Conservation (phyloP, 92 coral and sea anemone species). For the Phenganax marumi region DNA sequence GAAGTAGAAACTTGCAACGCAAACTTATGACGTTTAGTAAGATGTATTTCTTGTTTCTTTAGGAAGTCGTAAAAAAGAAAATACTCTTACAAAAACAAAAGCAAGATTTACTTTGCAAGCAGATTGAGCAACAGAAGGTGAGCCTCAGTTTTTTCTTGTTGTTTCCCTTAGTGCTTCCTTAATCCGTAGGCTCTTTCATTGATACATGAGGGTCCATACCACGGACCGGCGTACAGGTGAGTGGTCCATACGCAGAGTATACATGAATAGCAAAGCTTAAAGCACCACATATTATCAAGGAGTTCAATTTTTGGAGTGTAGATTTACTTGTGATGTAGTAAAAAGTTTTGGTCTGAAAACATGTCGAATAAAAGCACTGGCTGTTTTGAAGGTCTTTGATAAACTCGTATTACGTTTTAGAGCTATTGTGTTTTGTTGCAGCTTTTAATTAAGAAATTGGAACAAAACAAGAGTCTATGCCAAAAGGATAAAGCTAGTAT, state of each 20-base stretch:
- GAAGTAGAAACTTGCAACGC: too few species aligned
- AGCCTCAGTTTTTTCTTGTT: not conserved
- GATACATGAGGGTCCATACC: too few species aligned
- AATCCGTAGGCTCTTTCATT: too few species aligned
- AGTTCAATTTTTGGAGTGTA: too few species aligned
- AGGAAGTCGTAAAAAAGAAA: constrained; percentile 86
- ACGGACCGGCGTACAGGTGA: too few species aligned
- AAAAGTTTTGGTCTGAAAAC: too few species aligned
- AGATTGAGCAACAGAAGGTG: constrained; percentile 90
- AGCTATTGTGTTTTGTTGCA: constrained; percentile 30
- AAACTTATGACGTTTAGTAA: not conserved
- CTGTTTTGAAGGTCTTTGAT: too few species aligned
- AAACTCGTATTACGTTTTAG: too few species aligned
- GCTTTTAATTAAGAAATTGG: constrained; percentile 92
- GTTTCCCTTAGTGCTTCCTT: not conserved
- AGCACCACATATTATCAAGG: too few species aligned
- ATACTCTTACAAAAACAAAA: constrained; percentile 90
- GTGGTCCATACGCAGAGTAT: too few species aligned
- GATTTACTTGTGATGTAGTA: not conserved
- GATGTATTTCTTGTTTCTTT: not conserved
- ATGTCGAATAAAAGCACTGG: too few species aligned
- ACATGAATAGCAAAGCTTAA: too few species aligned
- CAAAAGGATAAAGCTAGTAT: constrained; percentile 77
- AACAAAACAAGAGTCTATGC: constrained; percentile 73
- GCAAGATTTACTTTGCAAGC: constrained; percentile 80